phyloP scores from a whole-genome alignment of 2,113 vertebrate species.

The Pseudopipra pipra region DNA sequence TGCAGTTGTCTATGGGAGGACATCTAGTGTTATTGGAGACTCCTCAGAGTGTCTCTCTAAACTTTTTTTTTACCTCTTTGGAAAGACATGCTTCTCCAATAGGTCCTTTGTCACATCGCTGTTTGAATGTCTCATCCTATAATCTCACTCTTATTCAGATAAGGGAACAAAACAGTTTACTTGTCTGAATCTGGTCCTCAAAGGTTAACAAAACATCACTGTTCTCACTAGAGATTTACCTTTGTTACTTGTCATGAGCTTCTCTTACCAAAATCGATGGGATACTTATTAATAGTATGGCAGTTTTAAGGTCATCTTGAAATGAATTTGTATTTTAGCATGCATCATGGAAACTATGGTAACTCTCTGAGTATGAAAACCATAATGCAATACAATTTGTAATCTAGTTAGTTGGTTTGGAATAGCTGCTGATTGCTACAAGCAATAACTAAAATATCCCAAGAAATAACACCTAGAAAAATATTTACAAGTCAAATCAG shows the following conservation, averaged over 20 bases:
- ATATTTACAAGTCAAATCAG: neutral
- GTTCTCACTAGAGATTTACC: neutral
- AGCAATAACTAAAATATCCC: neutral
- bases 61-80: neutral
- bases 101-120: neutral
- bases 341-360: neutral
- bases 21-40: neutral
- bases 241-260: neutral
- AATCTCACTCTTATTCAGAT: neutral
- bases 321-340: neutral
- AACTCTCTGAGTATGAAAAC: neutral
- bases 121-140: neutral
- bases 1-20: neutral
- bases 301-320: neutral
- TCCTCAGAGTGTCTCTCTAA: neutral
- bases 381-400: neutral
- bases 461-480: neutral
- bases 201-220: neutral
- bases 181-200: neutral
- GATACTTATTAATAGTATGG: neutral
- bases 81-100: neutral
- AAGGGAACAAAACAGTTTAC: neutral
- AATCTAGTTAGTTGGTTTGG: neutral
- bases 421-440: neutral
- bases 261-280: neutral